A percentile compares a stretch with the other conserved stretches of the same genome.
These are phyloP conservation scores for Leucophenga montana DNA, from an alignment of 2,888 invertebrate species.

Conservation along the genomic window DNA sequence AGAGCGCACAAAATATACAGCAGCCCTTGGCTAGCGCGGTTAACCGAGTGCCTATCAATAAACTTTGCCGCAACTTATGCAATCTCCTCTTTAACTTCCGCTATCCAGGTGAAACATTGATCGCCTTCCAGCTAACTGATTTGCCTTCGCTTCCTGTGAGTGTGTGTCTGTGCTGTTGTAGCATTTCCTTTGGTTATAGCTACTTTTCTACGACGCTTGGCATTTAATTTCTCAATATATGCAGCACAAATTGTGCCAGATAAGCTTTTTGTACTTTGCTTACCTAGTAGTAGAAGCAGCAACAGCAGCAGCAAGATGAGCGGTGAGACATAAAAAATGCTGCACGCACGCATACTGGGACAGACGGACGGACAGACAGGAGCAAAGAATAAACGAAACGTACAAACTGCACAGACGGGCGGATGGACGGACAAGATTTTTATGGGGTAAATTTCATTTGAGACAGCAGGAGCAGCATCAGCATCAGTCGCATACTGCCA, in stretches of 20 bases:
- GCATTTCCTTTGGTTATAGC: not conserved
- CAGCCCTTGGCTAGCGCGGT: too few relatives aligned
- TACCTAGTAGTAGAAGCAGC: conserved; percentile 11
- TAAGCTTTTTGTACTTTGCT: conserved; percentile 49
- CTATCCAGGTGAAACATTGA: not conserved
- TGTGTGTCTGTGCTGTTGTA: conserved; percentile 17
- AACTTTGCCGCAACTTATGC: too few relatives aligned
- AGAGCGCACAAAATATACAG: too few relatives aligned
- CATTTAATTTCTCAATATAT: conserved; percentile 61
- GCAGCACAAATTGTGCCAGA: conserved; percentile 51
- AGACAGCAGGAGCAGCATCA: not conserved
- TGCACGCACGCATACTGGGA: not conserved
- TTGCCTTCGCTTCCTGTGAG: conserved; percentile 19
- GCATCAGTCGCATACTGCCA: too few relatives aligned
- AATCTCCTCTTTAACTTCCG: too few relatives aligned
- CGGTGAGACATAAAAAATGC: not conserved
- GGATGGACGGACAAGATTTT: conserved; percentile 40
- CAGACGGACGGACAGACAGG: too few relatives aligned
- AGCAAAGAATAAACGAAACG: too few relatives aligned
- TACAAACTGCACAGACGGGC: too few relatives aligned
- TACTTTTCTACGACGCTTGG: conserved; percentile 42
- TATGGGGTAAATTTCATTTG: conserved; percentile 41
- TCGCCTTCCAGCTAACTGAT: conserved; percentile 1
- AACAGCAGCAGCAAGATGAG: not conserved
- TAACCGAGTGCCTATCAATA: too few relatives aligned